Base-by-base conservation (phyloP, 2,888 invertebrate species). In the Nomada goodeniana region DNA sequence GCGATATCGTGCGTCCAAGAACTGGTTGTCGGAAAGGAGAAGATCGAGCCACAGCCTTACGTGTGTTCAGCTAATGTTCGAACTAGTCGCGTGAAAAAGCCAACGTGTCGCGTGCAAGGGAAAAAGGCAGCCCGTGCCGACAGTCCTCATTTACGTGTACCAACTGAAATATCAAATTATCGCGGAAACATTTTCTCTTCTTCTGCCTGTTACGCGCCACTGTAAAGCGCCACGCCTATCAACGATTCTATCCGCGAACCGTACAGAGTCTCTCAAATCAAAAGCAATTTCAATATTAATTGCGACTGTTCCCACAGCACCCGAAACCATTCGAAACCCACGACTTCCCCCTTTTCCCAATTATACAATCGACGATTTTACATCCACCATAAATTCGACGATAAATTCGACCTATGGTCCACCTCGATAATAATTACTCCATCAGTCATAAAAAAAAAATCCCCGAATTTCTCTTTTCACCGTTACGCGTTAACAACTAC, bases 131-230 rank as follows among this genome's bases (percentile, higher is more conserved):
- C 42, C 26, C 52, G 20, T 69, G 69, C 26, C 69, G 42, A n/a
- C 47, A 23, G 13, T 36, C 29, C 68, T 13, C 20, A 23, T 69
- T 42, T 68, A 69, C 42, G 52, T 29, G 50, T 26, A 18, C 15
- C 52, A 26, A n/a, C 42, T 36, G 42, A 60, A 75, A 75, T 69
- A 61, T 75, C 69, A 44, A 60, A 75, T 75, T 69, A 75, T 69
- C 75, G 9, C 44, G 69, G 69, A 60, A 69, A 69, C 20, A 20
- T 69, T 26, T 57, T 60, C 23, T 42, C 18, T 60, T 42, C 18
- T 60, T 69, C 15, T 42, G 11, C 26, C 13, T 44, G 44, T 36
- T 36, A 68, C 36, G 50, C 44, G 44, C 44, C 44, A 55, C 5
- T 44, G 68, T 53, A 68, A 68, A 68, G 23, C 44, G 44, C 44